Base-by-base conservation (phyloP, 2,888 invertebrate genomes). In the Parthenolecanium corni region DNA sequence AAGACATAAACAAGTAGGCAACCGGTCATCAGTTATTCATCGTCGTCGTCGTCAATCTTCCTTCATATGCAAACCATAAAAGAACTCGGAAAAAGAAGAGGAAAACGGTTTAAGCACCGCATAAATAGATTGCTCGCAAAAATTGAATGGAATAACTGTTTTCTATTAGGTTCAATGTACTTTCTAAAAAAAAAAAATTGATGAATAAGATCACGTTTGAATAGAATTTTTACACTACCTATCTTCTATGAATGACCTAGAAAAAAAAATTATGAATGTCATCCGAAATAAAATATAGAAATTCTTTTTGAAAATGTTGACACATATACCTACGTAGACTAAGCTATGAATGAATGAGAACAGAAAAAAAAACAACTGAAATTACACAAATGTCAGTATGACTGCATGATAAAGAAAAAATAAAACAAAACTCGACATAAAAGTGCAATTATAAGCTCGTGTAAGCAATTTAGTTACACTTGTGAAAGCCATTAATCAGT, bases 1-100 rank as follows among this genome's bases (percentile, higher is more conserved):
- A 57, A 57, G 57, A 57, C 57, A 46, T 57, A 57, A 57, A 57
- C 57, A 57, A 57, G 57, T 46, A 57, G 57, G 57, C 57, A 57
- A 57, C 57, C 44, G 57, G 57, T 57, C 57, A 57, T 57, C 57
- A 57, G 44, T 57, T 57, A 57, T 57, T 57, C 57, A 57, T 21
- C 31, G 42, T 42, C 57, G 42, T 56, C 56, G 57, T 46, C 57
- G 44, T 44, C 44, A 46, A 57, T 57, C 57, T 57, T 57, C 16
- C 20, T 23, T 21, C 46, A 24, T 25, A 46, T 46, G 44, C 44
- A 42, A 42, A 42, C 44, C 14, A 31, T 57, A 57, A n/a, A 25
- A 42, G 44, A 46, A 46, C 46, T 44, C 23, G 46, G 25, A 44
- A 14, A n/a, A 25, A 11, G 52, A 18, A 21, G 6, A 12, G 14